These are phyloP conservation scores for Pterophyllum scalare DNA, from an alignment of 2,113 vertebrate species.

Conservation along the genomic window DNA sequence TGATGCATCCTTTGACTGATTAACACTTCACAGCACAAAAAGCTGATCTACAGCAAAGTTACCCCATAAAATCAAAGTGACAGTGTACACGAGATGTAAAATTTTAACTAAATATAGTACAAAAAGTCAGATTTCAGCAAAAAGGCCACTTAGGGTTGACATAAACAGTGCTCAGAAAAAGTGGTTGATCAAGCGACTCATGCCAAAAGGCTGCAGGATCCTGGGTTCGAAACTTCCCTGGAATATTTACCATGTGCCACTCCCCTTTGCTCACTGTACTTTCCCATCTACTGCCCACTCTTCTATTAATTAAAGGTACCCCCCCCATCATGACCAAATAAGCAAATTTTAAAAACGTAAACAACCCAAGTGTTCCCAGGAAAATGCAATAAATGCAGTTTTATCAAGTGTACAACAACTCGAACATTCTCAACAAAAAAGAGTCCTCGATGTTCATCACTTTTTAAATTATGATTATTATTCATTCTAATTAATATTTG, in stretches of 20 bases:
- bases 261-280: not conserved
- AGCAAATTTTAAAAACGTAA: not conserved
- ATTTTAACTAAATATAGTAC: not conserved
- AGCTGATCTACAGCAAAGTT: too few relatives aligned
- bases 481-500: not conserved
- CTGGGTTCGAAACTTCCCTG: not conserved
- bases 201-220: not conserved
- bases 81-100: fast-evolving
- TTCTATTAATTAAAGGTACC: not conserved
- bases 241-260: not conserved
- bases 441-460: not conserved
- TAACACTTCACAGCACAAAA: too few relatives aligned
- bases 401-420: not conserved
- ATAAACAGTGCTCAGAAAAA: not conserved
- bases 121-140: not conserved
- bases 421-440: not conserved
- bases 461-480: not conserved
- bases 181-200: not conserved
- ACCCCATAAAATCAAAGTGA: too few relatives aligned
- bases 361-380: too few relatives aligned
- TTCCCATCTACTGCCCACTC: not conserved
- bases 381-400: not conserved
- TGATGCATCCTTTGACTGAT: too few relatives aligned
- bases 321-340: too few relatives aligned
- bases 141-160: not conserved